Percentiles rank a stretch among this genome's conserved stretches.
These are phyloP conservation scores for Tachysurus fulvidraco DNA, from an alignment of 2,113 vertebrate species.

Conservation along the genomic window DNA sequence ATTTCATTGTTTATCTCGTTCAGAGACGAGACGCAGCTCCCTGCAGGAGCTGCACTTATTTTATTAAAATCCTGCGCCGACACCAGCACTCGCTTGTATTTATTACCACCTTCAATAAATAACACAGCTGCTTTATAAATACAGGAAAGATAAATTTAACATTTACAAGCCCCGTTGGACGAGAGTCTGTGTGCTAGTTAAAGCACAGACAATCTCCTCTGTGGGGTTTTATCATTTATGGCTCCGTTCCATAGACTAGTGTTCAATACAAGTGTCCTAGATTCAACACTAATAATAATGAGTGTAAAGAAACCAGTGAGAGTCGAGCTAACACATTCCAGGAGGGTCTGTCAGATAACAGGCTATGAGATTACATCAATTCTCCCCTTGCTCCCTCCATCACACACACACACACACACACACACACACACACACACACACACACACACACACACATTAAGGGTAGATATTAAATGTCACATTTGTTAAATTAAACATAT, in stretches of 20 bases:
- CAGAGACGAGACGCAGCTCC: background rate
- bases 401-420: no score
- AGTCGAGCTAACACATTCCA: background rate
- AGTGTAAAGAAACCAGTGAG: background rate
- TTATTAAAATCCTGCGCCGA: conserved; percentile 23
- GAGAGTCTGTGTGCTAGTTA: background rate
- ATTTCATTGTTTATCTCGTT: background rate
- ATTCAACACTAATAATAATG: background rate
- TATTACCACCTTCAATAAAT: conserved; percentile 27
- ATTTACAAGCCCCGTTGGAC: background rate
- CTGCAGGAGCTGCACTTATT: conserved; percentile 21
- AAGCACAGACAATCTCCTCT: background rate
- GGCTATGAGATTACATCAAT: background rate
- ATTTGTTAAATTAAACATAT: background rate
- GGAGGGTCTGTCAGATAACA: background rate
- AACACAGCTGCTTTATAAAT: conserved; percentile 18
- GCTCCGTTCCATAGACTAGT: background rate
- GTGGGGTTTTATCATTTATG: background rate
- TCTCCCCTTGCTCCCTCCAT: no score
- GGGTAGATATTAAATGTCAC: no score
- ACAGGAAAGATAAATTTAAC: conserved; percentile 1
- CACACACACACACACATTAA: no score
- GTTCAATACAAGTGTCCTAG: background rate
- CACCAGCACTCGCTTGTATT: conserved; percentile 21
- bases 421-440: no score